Base-by-base conservation (phyloP, 2,888 invertebrate genomes). In the Cremastinae sp. region DNA sequence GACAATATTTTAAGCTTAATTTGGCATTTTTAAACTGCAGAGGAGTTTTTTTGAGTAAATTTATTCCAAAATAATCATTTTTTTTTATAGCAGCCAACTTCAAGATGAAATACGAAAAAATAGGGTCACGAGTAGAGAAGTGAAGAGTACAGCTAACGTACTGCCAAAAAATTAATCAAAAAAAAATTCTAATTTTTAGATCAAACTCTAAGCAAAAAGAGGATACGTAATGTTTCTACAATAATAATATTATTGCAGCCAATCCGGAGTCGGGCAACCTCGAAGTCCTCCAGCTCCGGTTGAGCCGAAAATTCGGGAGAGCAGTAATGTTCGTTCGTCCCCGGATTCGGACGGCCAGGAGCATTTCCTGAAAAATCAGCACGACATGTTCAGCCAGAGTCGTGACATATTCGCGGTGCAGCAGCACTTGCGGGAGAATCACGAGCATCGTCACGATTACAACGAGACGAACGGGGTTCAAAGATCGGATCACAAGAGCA, bases 261-360 rank as follows among this genome's bases (percentile, higher is more conserved):
- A 90, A 83, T 90, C 89, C 10, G 90, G 90, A 70, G 90, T 92
- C 75, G 91, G 92, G 71, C 92, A 92, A 78, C 92, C 92, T 8
- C 93, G 92, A 58, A 94, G 93, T 64, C 94, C 93, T 0, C 93
- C 93, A 2, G 92, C 93, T 0, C 94, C 94, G 0, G 92, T 93
- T 36, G 93, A 94, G 80, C 93, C 93, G 0, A 89, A 91, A 56
- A 88, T 80, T 18, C 85, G 89, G 0, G 82, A 89, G 0, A 80
- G 82, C 2, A 88, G 82, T 71, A 78, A 69, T 41, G 62, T 75
- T 4, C 83, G 89, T 8, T 83, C 84, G 2, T 89, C 89, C 0
- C 90, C 89, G 0, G 89, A 89, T 36, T 89, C 89, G 0, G 90
- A 89, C 38, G 74, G 82, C 1, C 88, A 86, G 74, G 89, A 89